phyloP scores from a whole-genome alignment of 2,888 invertebrate species.

The Iphiclides podalirius region DNA sequence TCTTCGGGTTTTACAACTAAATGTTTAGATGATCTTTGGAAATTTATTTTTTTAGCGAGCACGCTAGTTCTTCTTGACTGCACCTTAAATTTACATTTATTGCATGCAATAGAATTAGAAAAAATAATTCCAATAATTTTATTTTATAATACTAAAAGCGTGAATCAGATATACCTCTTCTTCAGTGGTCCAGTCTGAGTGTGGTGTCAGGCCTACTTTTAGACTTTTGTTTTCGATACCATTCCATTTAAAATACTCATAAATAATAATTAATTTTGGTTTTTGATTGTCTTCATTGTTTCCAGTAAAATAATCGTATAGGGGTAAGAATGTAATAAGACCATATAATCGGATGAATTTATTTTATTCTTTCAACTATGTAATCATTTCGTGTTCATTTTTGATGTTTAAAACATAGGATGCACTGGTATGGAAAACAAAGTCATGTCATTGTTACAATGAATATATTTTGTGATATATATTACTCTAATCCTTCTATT shows the following conservation, averaged over 20 bases:
- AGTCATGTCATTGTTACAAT: slow-evolving; percentile 63
- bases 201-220: slow-evolving; percentile 64
- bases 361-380: slow-evolving; percentile 1
- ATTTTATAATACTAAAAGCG: slow-evolving; percentile 47
- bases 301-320: not conserved
- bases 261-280: not conserved
- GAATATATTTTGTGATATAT: slow-evolving; percentile 80
- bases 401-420: too few species aligned
- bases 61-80: slow-evolving; percentile 18
- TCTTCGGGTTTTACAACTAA: not conserved
- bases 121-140: slow-evolving; percentile 35
- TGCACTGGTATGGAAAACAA: slow-evolving; percentile 67
- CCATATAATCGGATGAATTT: not conserved
- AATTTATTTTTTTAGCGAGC: slow-evolving; percentile 7
- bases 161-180: slow-evolving; percentile 73
- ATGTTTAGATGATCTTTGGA: slow-evolving; percentile 1
- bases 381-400: too few species aligned
- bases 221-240: slow-evolving; percentile 70
- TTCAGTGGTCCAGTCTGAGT: slow-evolving; percentile 70
- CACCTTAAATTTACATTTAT: slow-evolving; percentile 10
- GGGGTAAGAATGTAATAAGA: not conserved
- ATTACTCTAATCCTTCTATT: slow-evolving; percentile 77
- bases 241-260: slow-evolving; percentile 23
- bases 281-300: not conserved
- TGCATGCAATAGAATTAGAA: slow-evolving; percentile 26